Base-by-base conservation (phyloP, 1,140 invertebrate species). In the Musca vetustissima region DNA sequence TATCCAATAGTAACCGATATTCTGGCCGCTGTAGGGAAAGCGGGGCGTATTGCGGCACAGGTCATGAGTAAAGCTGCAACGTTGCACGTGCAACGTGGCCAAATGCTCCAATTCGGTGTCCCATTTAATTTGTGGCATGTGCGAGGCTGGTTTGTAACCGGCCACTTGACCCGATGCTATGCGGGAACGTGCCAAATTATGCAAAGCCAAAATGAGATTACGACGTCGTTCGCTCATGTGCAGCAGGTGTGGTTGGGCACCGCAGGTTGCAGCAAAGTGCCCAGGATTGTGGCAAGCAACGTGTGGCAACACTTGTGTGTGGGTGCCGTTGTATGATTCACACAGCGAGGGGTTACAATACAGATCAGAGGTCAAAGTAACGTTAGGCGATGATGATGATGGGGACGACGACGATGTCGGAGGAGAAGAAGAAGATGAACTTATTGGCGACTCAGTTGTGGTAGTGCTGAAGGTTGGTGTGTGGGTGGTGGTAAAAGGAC, bases 1-100 rank as follows among this genome's bases (percentile, higher is more conserved):
- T 59, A 78, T 80, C 76, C 76, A 80, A 59, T 77, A 79, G 70
- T 77, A 77, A 2, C 76, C 79, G 25, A 81, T 78, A 66, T 81
- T 81, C 55, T 81, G 79, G 1, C 79, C 79, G 50, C 77, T 78
- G 11, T 71, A 72, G n/a, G 53, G 55, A 64, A 67, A 80, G 7
- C 68, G 71, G 8, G 67, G 71, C 15, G 79, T 79, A 67, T 79
- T 81, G 17, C 77, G 73, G 69, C 79, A 81, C 48, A 71, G 49
- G 69, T 81, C 79, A 68, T 81, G 79, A 4, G 68, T 75, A 15
- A 81, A 79, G 14, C 71, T 74, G 11, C 79, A 81, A 7, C 75
- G 72, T 49, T 72, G 76, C 8, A 70, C 79, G 64, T 81, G 79
- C 25, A 81, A 66, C 15, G 50, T 70, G 11, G 79, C 79, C 61